A percentile compares a stretch with the other conserved stretches of the same genome.
These are phyloP conservation scores for Anas flavirostris DNA, from an alignment of 2,797 vertebrate species.

Conservation along the genomic window DNA sequence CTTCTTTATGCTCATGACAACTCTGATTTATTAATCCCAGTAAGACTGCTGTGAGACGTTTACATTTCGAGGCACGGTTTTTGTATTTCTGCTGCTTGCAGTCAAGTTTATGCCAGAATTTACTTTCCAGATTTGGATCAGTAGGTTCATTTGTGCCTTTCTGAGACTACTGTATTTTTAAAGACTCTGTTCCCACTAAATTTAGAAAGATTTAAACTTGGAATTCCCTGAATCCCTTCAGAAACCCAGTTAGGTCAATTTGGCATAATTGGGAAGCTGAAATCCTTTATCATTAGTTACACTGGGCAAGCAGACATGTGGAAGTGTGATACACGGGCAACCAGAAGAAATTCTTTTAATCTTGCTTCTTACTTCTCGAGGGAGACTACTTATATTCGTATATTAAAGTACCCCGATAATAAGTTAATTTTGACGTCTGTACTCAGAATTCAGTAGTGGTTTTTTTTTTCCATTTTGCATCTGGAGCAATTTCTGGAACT, in stretches of 20 bases:
- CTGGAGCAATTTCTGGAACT: neutral
- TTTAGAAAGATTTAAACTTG: neutral
- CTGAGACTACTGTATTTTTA: constrained; percentile 34
- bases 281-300: constrained; percentile 37
- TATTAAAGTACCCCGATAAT: neutral
- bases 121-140: constrained; percentile 63
- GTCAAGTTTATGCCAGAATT: constrained; percentile 49
- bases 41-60: constrained; percentile 56
- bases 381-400: neutral
- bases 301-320: constrained; percentile 43
- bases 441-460: neutral
- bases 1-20: constrained; percentile 40
- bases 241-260: constrained; percentile 41
- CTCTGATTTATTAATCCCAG: constrained; percentile 75
- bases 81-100: constrained; percentile 49
- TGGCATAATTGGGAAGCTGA: constrained; percentile 34
- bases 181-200: too few relatives aligned
- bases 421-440: neutral
- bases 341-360: constrained; percentile 28
- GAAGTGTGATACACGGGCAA: constrained; percentile 11
- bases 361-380: neutral
- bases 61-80: constrained; percentile 43
- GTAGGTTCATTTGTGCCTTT: constrained; percentile 60
- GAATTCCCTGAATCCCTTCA: constrained; percentile 25
- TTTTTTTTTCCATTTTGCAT: neutral